These are phyloP conservation scores for Magallana gigas DNA, from an alignment of 1,140 invertebrate species.

Conservation along the genomic window DNA sequence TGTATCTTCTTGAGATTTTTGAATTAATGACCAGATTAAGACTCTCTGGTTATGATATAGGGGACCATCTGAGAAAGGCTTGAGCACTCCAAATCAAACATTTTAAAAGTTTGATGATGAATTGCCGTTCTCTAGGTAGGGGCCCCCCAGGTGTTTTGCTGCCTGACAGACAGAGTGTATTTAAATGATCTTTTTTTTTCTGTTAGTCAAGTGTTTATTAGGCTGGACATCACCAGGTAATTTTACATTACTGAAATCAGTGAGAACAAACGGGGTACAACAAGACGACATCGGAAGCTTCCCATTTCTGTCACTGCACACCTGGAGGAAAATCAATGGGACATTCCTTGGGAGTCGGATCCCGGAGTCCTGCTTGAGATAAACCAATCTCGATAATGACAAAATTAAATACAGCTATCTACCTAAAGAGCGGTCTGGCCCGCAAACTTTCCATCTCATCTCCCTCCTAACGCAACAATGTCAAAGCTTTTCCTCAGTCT, in stretches of 20 bases:
- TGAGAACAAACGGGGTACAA: background rate
- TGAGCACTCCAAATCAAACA: constrained; percentile 22
- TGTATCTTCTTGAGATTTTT: constrained; percentile 3
- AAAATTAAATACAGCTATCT: constrained; percentile 37
- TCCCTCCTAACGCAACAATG: constrained; percentile 19
- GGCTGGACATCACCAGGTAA: constrained; percentile 28
- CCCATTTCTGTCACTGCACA: constrained; percentile 3
- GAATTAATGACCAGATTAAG: constrained; percentile 20
- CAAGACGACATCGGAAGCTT: background rate
- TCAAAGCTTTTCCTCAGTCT: constrained; percentile 21
- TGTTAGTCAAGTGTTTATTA: constrained; percentile 19
- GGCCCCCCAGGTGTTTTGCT: constrained; percentile 14
- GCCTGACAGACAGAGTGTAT: constrained; percentile 18
- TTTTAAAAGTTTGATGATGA: constrained; percentile 32
- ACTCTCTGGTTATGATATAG: constrained; percentile 11
- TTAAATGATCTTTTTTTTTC: constrained; percentile 18
- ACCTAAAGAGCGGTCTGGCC: constrained; percentile 28
- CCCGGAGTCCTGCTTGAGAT: background rate
- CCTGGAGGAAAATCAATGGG: constrained; percentile 29
- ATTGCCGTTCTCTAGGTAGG: constrained; percentile 1
- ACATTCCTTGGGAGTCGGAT: constrained; percentile 15
- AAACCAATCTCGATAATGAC: constrained; percentile 34
- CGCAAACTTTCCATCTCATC: constrained; percentile 25
- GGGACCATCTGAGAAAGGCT: constrained; percentile 10
- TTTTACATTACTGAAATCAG: background rate